A percentile compares a stretch with the other conserved stretches of the same genome.
phyloP scores from a whole-genome alignment of 2,888 invertebrate genomes.

The Odontocerum albicorne region DNA sequence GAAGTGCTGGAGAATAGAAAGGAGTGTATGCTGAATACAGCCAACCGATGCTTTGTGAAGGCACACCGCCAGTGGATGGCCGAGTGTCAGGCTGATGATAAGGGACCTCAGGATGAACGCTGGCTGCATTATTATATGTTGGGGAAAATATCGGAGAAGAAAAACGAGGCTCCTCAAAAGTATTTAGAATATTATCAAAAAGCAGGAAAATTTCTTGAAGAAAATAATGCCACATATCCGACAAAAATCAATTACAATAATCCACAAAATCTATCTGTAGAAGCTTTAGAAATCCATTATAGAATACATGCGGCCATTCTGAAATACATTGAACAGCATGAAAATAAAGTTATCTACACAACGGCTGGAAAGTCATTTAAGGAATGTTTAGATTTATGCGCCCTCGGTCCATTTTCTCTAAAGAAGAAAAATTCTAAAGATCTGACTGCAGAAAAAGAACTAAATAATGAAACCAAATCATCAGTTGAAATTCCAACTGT shows the following conservation, averaged over 20 bases:
- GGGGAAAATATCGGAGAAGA: conserved; percentile 93
- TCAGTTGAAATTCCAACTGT: background rate
- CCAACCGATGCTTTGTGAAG: conserved; percentile 76
- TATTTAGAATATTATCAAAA: conserved; percentile 80
- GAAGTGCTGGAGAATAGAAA: conserved; percentile 75
- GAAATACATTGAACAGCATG: conserved; percentile 79
- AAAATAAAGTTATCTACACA: conserved; percentile 65
- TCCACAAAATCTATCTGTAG: conserved; percentile 82
- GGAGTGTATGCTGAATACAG: conserved; percentile 75
- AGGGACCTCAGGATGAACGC: conserved; percentile 74
- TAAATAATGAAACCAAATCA: conserved; percentile 8
- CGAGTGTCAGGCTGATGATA: conserved; percentile 54
- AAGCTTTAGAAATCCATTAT: conserved; percentile 84
- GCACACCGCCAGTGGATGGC: conserved; percentile 64
- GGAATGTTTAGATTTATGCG: conserved; percentile 58
- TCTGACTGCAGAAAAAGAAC: conserved; percentile 15
- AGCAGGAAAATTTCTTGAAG: conserved; percentile 75
- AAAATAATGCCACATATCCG: conserved; percentile 83
- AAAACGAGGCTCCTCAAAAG: conserved; percentile 69
- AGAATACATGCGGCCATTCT: conserved; percentile 87
- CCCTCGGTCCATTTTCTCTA: conserved; percentile 47
- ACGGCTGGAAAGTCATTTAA: conserved; percentile 62
- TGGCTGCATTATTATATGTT: conserved; percentile 95
- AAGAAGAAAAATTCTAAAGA: conserved; percentile 46
- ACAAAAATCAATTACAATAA: conserved; percentile 82